Base-by-base conservation (phyloP, 1,140 invertebrate species). In the Ceratina japonica region DNA sequence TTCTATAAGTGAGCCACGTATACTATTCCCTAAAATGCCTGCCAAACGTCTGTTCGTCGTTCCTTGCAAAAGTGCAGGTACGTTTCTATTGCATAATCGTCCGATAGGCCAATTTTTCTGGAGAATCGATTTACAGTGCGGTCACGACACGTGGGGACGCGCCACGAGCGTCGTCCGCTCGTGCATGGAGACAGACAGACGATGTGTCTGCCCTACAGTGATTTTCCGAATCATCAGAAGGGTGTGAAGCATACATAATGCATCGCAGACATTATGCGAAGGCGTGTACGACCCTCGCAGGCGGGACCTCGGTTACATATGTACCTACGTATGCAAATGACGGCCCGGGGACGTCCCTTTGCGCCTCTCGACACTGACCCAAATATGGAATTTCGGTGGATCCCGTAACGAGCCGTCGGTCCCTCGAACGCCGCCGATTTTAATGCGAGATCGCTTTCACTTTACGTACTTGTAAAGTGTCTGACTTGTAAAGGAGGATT, bases 141-240 rank as follows among this genome's bases (percentile, higher is more conserved):
- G 3, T 22, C 77, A 68, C 61, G 52, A 68, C 72, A 61, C 65
- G 56, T 59, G 56, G 37, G 13, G 58, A 82, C 75, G 69, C 52
- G 68, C 61, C 72, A 68, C 63, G 64, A 56, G 15, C 52, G 22
- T 70, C 62, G 70, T 18, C 61, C 59, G 73, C 31, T 79, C 80
- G 80, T 82, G 76, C 76, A 75, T 74, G 62, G 54, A 75, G 65
- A 44, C 5, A 44, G 37, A 85, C 79, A 79, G 72, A 66, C 69
- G 73, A 61, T 75, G 69, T 76, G 52, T 37, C 58, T 65, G 64
- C 77, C 75, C 76, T 77, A 51, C 75, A 52, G 76, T 87, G 86
- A 87, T 87, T 87, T 86, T 87, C 86, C 86, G 58, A 87, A 87
- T 87, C 86, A 80, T 87, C 86, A 83, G 74, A 86, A 87, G 86